A percentile compares a stretch with the other conserved stretches of the same genome.
Evolutionary conservation across 2,113 vertebrate genomes (phyloP).

Genomic region (Sylvietta virens): DNA sequence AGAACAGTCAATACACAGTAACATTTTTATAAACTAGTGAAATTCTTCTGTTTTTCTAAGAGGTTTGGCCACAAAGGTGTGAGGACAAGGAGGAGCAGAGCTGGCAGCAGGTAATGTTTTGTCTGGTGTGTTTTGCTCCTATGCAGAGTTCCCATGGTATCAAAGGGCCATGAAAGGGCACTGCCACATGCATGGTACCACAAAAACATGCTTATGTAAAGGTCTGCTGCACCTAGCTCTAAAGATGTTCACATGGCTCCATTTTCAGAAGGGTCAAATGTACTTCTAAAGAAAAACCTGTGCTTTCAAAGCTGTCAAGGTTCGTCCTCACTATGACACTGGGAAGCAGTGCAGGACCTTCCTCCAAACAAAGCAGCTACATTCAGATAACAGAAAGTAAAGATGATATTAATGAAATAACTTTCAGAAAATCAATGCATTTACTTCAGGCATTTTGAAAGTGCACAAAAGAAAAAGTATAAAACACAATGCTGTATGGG

Average conservation of each 20-base stretch:
- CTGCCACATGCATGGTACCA: fast-evolving
- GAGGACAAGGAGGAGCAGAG: neutral
- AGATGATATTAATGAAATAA: neutral
- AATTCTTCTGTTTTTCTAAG: neutral
- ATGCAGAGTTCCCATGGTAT: fast-evolving
- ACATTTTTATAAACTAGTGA: neutral
- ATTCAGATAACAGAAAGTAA: neutral
- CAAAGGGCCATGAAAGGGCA: neutral
- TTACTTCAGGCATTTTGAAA: neutral
- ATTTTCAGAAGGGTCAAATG: neutral
- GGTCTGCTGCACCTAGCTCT: neutral
- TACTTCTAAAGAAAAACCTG: neutral
- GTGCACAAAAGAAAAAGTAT: neutral
- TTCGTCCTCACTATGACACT: neutral
- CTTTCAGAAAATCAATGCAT: neutral
- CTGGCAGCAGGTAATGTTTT: neutral
- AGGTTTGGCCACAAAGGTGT: neutral
- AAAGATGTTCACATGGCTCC: fast-evolving
- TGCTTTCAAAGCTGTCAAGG: neutral
- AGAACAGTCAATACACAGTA: neutral
- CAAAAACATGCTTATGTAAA: fast-evolving
- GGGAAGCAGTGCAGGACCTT: neutral
- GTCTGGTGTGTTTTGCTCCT: fast-evolving
- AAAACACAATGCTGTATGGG: fast-evolving
- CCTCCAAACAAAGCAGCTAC: neutral